Evolutionary conservation across 2,797 vertebrate species (phyloP).

Genomic region (Scarus forsteni): DNA sequence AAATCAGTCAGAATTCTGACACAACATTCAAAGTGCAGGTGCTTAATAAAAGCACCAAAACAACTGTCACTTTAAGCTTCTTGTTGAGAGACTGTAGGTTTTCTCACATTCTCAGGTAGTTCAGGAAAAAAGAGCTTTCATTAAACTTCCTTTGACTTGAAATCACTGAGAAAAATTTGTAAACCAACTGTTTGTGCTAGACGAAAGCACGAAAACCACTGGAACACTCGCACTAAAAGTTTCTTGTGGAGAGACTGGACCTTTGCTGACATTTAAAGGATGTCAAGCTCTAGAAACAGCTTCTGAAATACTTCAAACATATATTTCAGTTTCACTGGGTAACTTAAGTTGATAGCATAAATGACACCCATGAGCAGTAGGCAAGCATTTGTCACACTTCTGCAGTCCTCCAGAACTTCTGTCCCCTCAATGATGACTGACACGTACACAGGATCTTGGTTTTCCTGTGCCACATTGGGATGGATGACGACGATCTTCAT

Average conservation of each 20-base stretch:
- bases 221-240: neutral
- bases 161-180: too few species aligned
- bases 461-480: neutral
- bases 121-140: too few species aligned
- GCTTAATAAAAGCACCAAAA: too few species aligned
- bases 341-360: neutral
- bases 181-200: too few species aligned
- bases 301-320: neutral
- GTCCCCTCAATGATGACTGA: neutral
- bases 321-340: neutral
- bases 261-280: neutral
- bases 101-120: too few species aligned
- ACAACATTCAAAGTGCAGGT: too few species aligned
- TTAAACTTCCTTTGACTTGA: too few species aligned
- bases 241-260: neutral
- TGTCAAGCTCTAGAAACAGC: neutral
- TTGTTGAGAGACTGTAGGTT: too few species aligned
- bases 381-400: neutral
- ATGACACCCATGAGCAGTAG: neutral
- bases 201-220: too few species aligned
- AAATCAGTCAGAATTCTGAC: too few species aligned
- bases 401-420: neutral
- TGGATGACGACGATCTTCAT: neutral
- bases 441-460: neutral
- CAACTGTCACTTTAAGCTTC: too few species aligned